Evolutionary conservation across 2,888 invertebrate species (phyloP).

Genomic region (Bombyx huttoni): DNA sequence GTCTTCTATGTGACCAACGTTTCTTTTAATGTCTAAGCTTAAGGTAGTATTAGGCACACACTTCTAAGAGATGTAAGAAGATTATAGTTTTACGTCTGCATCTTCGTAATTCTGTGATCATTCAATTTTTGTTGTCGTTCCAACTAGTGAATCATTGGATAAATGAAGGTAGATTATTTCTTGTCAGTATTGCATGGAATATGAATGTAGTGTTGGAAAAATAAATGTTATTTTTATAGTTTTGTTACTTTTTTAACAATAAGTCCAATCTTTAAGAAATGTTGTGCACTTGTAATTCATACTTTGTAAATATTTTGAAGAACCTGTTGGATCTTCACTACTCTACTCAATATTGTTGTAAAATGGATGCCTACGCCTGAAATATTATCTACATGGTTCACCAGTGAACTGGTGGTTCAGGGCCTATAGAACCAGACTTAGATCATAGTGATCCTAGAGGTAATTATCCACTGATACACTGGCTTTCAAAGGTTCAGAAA

Average conservation of each 20-base stretch:
- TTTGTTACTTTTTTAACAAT: constrained; percentile 4
- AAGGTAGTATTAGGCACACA: constrained; percentile 51
- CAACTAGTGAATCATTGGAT: constrained; percentile 49
- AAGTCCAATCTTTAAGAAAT: too few relatives aligned
- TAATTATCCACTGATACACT: too few relatives aligned
- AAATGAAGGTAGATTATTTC: constrained; percentile 43
- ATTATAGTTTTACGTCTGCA: constrained; percentile 43
- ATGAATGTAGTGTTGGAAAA: constrained; percentile 58
- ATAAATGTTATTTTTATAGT: constrained; percentile 65
- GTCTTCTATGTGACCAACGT: constrained; percentile 64
- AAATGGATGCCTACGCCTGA: too few relatives aligned
- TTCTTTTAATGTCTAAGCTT: constrained; percentile 47
- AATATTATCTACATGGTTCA: too few relatives aligned
- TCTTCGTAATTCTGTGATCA: constrained; percentile 66
- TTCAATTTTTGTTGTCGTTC: constrained; percentile 57
- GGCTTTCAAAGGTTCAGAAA: too few relatives aligned
- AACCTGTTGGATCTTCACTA: too few relatives aligned
- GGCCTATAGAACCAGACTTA: too few relatives aligned
- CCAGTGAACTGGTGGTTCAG: too few relatives aligned
- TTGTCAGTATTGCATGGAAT: constrained; percentile 63
- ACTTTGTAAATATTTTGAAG: too few relatives aligned
- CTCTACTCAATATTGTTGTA: too few relatives aligned
- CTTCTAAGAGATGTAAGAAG: constrained; percentile 45
- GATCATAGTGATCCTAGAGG: too few relatives aligned
- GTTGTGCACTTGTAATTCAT: too few relatives aligned